A percentile compares a stretch with the other conserved stretches of the same genome.
Conservation (phyloP, 2,797 vertebrate genomes). For the Holocentrus rufus region DNA sequence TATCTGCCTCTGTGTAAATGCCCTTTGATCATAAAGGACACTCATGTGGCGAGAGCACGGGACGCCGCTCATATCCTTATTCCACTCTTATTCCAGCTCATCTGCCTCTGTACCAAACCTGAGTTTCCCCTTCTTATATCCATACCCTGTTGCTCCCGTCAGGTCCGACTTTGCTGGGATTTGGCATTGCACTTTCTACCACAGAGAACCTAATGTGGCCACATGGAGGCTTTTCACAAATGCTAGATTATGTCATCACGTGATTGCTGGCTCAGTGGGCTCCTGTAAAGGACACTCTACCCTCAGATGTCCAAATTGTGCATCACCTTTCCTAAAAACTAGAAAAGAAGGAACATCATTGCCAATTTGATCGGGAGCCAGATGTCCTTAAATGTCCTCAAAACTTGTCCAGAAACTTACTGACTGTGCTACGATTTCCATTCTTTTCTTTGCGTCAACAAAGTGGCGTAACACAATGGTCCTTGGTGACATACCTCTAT, state of each 20-base stretch:
- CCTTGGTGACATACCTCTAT: constrained; percentile 5
- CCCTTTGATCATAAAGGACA: constrained; percentile 33
- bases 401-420: not conserved
- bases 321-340: not conserved
- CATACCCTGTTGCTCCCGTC: not conserved
- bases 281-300: constrained; percentile 28
- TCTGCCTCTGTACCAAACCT: constrained; percentile 23
- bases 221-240: constrained; percentile 44
- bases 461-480: not conserved
- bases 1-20: not conserved
- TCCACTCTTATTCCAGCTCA: constrained; percentile 31
- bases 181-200: constrained; percentile 36
- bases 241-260: constrained; percentile 68
- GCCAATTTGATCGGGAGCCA: no score
- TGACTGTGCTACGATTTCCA: not conserved
- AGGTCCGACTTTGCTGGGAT: constrained; percentile 31
- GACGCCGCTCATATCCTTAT: constrained; percentile 27
- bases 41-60: constrained; percentile 22
- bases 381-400: not conserved
- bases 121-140: not conserved
- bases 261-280: constrained; percentile 50
- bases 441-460: not conserved
- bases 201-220: constrained; percentile 42
- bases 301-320: not conserved
- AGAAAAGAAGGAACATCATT: no score